Evolutionary conservation across 2,113 vertebrate genomes (phyloP).

Genomic region (Dasyornis broadbenti): DNA sequence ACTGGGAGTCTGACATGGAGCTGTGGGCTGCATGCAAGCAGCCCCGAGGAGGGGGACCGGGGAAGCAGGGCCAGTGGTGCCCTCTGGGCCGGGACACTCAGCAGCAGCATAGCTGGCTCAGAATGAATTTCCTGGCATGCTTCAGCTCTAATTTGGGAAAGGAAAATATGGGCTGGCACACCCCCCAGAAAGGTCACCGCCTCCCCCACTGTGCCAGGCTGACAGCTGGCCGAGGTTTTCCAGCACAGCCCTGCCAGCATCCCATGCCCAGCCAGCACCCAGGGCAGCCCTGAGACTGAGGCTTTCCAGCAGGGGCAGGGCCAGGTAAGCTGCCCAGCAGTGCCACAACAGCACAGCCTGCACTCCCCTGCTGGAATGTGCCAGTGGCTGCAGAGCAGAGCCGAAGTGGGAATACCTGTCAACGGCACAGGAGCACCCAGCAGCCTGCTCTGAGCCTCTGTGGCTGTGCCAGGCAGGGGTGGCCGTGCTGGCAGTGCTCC

Average conservation of each 20-base stretch:
- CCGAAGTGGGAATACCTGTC: accelerated
- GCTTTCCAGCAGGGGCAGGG: not conserved
- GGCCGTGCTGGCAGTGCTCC: accelerated
- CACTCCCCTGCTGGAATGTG: accelerated
- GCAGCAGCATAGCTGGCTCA: not conserved
- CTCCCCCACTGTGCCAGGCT: not conserved
- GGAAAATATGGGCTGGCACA: not conserved
- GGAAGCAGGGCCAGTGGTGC: not conserved
- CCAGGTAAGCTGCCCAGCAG: accelerated
- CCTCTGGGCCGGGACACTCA: not conserved
- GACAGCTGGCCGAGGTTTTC: not conserved
- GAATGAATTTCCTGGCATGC: not conserved
- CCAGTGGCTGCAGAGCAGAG: accelerated
- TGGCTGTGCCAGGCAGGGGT: not conserved
- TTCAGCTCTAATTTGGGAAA: conserved; percentile 14
- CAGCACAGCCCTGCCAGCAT: not conserved
- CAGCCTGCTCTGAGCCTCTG: accelerated
- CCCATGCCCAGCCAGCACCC: accelerated
- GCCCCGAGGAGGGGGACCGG: accelerated
- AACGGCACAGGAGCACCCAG: accelerated
- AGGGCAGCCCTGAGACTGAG: accelerated
- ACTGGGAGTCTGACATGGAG: accelerated
- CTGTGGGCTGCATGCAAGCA: not conserved
- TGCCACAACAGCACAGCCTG: accelerated
- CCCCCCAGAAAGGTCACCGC: not conserved